Base-by-base conservation (phyloP, 2,888 invertebrate genomes). In the Subacronicta megacephala region DNA sequence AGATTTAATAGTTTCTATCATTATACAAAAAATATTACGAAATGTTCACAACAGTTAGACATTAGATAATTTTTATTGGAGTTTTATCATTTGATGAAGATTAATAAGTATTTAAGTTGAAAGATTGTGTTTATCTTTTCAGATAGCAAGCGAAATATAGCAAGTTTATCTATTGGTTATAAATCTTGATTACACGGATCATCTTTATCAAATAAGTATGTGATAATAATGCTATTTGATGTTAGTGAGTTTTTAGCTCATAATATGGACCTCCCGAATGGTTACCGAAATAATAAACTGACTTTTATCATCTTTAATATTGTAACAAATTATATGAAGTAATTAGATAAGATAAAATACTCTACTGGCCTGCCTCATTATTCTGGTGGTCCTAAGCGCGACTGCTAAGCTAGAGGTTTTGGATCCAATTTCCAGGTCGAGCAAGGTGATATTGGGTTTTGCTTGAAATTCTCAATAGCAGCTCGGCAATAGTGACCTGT, bases 151-250 rank as follows among this genome's bases (percentile, higher is more conserved):
- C 33, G 26, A 44, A 64, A 63, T 47, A 44, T 57, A 41, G 15
- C 57, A 38, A n/a, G 31, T 31, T 31, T 47, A 71, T 62, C 45
- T 44, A 13, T 10, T 23, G 2, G 33, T 26, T 47, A 49, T 65
- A 65, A 59, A 72, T 47, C 43, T 66, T 51, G 51, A 66, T 72
- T 47, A 65, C 7, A 15, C 18, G 18, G 40, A 38, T 38, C 23
- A 37, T 66, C 36, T 46, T 72, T 66, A 72, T 65, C 72, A 31
- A 18, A 50, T 49, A 45, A 64, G 64, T 56, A 38, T 47, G 49
- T 41, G 41, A 42, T 71, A 64, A 16, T 23, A 37, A 26, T 18
- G 23, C n/a, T 47, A 16, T 29, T 61, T 43, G 7, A 33, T 42
- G 23, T 31, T 20, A 23, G 23, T 31, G 23, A 45, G 16, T 35